Base-by-base conservation (phyloP, 1,140 invertebrate species). In the Diprion similis region DNA sequence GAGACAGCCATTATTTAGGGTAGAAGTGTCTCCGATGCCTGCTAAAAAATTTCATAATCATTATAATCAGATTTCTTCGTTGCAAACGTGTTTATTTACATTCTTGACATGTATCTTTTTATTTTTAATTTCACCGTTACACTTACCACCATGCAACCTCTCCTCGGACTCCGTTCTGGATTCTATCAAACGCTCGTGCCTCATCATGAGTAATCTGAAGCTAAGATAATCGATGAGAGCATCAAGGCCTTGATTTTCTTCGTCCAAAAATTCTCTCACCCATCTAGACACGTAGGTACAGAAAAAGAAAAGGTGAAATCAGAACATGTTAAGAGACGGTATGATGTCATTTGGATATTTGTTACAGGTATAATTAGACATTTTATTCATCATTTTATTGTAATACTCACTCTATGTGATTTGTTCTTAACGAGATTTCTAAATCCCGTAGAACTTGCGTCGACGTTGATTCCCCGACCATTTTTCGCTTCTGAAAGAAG, bases 341-440 rank as follows among this genome's bases (percentile, higher is more conserved):
- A n/a, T 64, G 6, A 18, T 64, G 1, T 64, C 59, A 64, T 7
- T 64, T 64, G 8, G 59, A 37, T 37, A 3, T 37, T 37, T 6
- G 2, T 37, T 37, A 37, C 24, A 37, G 24, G 24, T 37, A 37
- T 0, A 47, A 37, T 7, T 37, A 64, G 17, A 46, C 1, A 64
- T 64, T 64, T 64, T 7, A 64, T 64, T 64, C 13, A 7, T 17
- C 3, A 17, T 37, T 3, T 37, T 37, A 37, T 37, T 37, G 19
- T 13, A 70, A 59, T 76, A 91, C 95, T 94, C 90, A 98, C 96
- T 99, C 98, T 83, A 99, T 99, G 86, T 98, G 96, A 90, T 99
- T 99, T 66, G 98, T 99, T 79, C 98, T 92, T 72, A 99, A 89
- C 10, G 98, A 99, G 83, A 99, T 99, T 90, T 99, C 98, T 79